Evolutionary conservation across 2,888 invertebrate species (phyloP), one percentile per base, ranked within the genome.

Genomic region (Acronicta leporina): DNA sequence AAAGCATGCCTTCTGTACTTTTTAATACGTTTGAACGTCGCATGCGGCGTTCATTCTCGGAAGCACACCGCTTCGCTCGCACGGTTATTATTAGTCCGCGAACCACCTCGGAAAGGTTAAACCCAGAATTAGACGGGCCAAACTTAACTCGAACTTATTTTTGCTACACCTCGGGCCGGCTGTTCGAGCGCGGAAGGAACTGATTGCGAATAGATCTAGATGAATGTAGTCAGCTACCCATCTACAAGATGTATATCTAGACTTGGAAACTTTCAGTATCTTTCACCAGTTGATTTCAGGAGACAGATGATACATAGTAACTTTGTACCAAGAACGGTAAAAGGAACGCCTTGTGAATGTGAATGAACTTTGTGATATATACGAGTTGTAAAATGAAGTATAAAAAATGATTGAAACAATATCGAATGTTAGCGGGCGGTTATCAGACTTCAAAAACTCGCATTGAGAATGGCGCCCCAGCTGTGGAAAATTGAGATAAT

Each of bases 101-200:
- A 82, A 83, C 84, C 82, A 84, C 88, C 86, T 87, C 89, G 83
- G 77, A 92, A 92, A 92, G 92, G 92, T 92, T 91, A 88, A 85
- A 73, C 82, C 84, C 90, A 81, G 84, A 92, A 87, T 91, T 91
- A 92, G 92, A 88, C 72, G 65, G 68, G 85, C 90, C 89, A 91
- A 92, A 92, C 91, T 92, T 92, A 92, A 92, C 90, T 81, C 77
- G 63, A 75, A 87, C 90, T 92, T 92, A 92, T 92, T 92, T 91
- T 90, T 82, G 86, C 60, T 64, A 60, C 71, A 30, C 64, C 45
- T 69, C 57, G 15, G 50, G 51, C 58, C 70, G 75, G 54, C 64
- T 74, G 70, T 55, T 51, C 70, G 63, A 63, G 40, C 64, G 62
- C 68, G 79, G 72, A 77, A 75, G 75, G 75, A 75, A 69, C 74